phyloP scores from a whole-genome alignment of 2,797 vertebrate species.

The Sebastiscus albofasciatus region DNA sequence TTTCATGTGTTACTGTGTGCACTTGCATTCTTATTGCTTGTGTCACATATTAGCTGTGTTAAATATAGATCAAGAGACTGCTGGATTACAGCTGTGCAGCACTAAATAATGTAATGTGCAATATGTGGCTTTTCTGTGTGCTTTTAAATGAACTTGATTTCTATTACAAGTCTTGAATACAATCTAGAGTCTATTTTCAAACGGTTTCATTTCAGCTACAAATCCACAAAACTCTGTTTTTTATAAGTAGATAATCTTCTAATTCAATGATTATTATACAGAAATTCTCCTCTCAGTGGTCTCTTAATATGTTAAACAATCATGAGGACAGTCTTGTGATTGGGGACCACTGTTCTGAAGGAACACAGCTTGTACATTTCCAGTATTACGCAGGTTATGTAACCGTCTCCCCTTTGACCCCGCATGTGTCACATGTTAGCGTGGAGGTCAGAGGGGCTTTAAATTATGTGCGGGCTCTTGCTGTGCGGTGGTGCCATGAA shows the following conservation, averaged over 20 bases:
- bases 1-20: background rate
- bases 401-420: conserved; percentile 50
- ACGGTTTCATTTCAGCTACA: background rate
- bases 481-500: conserved; percentile 59
- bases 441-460: conserved; percentile 25
- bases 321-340: conserved; percentile 1
- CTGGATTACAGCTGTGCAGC: background rate
- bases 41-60: background rate
- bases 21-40: background rate
- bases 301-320: background rate
- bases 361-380: background rate
- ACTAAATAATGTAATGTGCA: background rate
- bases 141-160: conserved; percentile 11
- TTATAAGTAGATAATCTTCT: background rate
- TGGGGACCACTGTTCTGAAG: background rate
- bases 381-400: conserved; percentile 47
- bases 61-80: conserved; percentile 34
- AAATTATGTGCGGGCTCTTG: conserved; percentile 29
- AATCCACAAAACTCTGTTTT: background rate
- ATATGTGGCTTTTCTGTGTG: background rate
- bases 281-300: background rate
- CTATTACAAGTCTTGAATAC: background rate
- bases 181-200: background rate
- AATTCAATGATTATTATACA: no score
- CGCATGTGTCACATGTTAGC: conserved; percentile 55